Percentiles rank a stretch among this genome's conserved stretches.
phyloP scores from a whole-genome alignment of 1,140 invertebrate species.

The Drosophila takahashii region DNA sequence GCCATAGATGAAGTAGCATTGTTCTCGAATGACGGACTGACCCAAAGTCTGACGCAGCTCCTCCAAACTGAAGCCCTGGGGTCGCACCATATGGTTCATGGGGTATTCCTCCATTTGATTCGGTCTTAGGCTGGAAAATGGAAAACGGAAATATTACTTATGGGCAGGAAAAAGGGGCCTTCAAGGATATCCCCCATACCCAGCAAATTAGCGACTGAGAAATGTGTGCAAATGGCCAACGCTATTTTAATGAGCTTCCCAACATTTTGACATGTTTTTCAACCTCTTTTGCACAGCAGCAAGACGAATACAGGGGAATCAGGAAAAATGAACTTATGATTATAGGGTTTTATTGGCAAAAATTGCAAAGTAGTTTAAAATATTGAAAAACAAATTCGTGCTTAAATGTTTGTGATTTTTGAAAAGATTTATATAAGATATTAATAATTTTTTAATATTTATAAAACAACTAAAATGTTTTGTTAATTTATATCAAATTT shows the following conservation, averaged over 20 bases:
- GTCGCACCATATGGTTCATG: conserved; percentile 44
- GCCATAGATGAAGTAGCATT: conserved; percentile 40
- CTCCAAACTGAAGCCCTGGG: conserved; percentile 58
- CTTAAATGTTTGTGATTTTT: too few relatives aligned
- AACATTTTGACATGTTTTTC: conserved; percentile 57
- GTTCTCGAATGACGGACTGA: conserved; percentile 38
- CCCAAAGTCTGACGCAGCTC: conserved; percentile 40
- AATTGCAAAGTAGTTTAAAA: too few relatives aligned
- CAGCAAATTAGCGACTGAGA: conserved; percentile 30
- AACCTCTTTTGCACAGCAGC: conserved; percentile 30
- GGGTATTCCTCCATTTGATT: background rate
- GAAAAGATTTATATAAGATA: too few relatives aligned
- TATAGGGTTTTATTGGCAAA: too few relatives aligned
- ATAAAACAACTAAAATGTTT: too few relatives aligned
- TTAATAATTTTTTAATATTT: too few relatives aligned
- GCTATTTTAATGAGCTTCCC: conserved; percentile 67
- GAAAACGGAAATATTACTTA: background rate
- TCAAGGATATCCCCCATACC: background rate
- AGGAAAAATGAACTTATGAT: background rate
- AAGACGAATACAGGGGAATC: conserved; percentile 21
- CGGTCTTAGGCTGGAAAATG: background rate
- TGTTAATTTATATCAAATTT: too few relatives aligned
- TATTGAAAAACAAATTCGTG: too few relatives aligned
- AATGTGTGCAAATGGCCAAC: conserved; percentile 51
- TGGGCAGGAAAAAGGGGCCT: background rate